Evolutionary conservation across 92 coral and sea anemone genomes (phyloP), one percentile per base, ranked within the genome.

Genomic region (Porites divaricata): DNA sequence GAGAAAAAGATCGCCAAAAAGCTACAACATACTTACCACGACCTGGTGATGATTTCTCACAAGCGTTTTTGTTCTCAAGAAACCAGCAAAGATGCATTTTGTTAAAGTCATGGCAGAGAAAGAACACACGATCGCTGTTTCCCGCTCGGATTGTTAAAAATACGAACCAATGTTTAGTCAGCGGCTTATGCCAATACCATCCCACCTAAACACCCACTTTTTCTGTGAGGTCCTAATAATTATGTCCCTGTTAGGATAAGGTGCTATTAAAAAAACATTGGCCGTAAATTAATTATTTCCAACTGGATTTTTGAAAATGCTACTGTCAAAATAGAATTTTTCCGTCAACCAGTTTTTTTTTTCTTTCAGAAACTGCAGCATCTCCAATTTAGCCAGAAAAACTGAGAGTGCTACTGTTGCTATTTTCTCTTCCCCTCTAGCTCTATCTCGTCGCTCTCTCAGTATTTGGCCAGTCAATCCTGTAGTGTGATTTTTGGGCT

Each of bases 171-270:
- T n/a, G 16, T 5, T 4, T 14, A 76, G 85, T 20, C 85, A 69
- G 85, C 76, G 75, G 67, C 15, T 17, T 49, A 23, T 23, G 13
- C 41, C 41, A 70, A 20, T 41, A 80, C 85, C 76, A n/a, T 56
- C 85, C 85, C 67, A 11, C 56, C 23, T 56, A 64, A 66, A 80
- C 76, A 56, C 85, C 85, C 77, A 67, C 35, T 10, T 15, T 2
- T 62, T 1, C 1, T 23, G 4, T 51, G 25, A 51, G 77, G 63
- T 25, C 77, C 77, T 9, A 52, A 2, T 0, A 50, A 73, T 73
- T 8, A 21, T 73, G 77, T 21, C 45, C 77, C 62, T 12, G 10
- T 11, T 19, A 9, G 19, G 59, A 17, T 57, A 23, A 16, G 12
- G 9, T 6, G 68, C 10, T 19, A 17, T 58, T 19, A 2, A 15